phyloP scores from a whole-genome alignment of 2,888 invertebrate species.

The Isotomurus palustris region DNA sequence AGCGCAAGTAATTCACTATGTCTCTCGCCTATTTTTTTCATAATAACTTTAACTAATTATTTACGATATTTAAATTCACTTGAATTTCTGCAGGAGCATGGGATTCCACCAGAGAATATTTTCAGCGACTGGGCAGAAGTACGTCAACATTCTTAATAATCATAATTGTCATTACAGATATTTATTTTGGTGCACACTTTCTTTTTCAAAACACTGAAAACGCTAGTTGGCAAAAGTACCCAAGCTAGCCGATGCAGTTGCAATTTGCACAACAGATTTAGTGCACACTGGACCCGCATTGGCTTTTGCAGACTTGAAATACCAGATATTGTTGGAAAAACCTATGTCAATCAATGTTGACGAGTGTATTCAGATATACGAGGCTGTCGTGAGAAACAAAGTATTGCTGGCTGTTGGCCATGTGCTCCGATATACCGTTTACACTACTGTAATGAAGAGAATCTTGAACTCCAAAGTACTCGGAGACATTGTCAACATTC shows the following conservation, averaged over 20 bases:
- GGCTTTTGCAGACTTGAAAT: conserved; percentile 33
- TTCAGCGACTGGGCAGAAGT: conserved; percentile 36
- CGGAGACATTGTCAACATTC: conserved; percentile 52
- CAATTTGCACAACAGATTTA: conserved; percentile 42
- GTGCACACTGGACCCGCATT: conserved; percentile 36
- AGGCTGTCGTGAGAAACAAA: conserved; percentile 48
- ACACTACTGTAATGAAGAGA: conserved; percentile 49
- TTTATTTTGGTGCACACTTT: background rate
- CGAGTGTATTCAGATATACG: conserved; percentile 51
- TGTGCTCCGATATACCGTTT: conserved; percentile 51
- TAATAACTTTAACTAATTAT: background rate
- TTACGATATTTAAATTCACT: background rate
- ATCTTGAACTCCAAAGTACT: conserved; percentile 49
- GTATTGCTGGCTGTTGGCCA: conserved; percentile 52
- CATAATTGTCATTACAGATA: background rate
- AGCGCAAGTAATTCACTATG: conserved; percentile 24
- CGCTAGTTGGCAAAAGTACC: conserved; percentile 27
- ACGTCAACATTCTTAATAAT: conserved; percentile 1
- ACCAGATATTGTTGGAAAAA: conserved; percentile 53
- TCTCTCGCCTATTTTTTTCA: no score
- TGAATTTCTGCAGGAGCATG: conserved; percentile 30
- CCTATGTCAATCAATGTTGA: conserved; percentile 52
- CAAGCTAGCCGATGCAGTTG: conserved; percentile 41
- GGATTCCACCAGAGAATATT: conserved; percentile 36
- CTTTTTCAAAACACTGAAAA: background rate